Evolutionary conservation across 2,888 invertebrate genomes (phyloP).

Genomic region (Phyllotreta striolata): DNA sequence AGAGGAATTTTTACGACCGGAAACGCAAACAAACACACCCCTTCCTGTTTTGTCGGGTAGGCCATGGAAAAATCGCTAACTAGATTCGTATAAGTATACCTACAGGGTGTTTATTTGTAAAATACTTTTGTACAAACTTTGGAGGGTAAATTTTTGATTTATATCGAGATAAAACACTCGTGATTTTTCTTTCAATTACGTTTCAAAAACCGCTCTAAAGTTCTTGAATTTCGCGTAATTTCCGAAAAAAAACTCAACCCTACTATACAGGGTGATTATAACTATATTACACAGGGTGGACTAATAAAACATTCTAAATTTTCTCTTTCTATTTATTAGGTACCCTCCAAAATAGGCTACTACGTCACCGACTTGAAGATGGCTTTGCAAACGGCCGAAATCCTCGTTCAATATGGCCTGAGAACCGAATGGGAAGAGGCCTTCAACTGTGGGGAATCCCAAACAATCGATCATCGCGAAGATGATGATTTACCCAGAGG

Average conservation of each 20-base stretch:
- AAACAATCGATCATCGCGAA: constrained; percentile 22
- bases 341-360: constrained; percentile 55
- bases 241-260: not conserved
- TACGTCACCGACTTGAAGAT: constrained; percentile 49
- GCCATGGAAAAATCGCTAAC: no score
- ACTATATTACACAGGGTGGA: not conserved
- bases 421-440: constrained; percentile 49
- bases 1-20: no score
- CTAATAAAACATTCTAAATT: no score
- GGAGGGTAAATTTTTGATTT: no score
- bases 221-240: not conserved
- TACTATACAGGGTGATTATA: no score
- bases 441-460: constrained; percentile 32
- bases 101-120: no score
- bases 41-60: no score
- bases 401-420: constrained; percentile 52
- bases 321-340: constrained; percentile 33
- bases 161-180: no score
- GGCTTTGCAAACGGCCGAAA: constrained; percentile 55
- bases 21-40: no score
- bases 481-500: constrained; percentile 56
- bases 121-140: no score
- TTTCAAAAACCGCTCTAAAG: not conserved
- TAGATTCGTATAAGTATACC: no score
- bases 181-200: no score